Conservation (phyloP, 2,113 vertebrate species). For the Diadophis punctatus region DNA sequence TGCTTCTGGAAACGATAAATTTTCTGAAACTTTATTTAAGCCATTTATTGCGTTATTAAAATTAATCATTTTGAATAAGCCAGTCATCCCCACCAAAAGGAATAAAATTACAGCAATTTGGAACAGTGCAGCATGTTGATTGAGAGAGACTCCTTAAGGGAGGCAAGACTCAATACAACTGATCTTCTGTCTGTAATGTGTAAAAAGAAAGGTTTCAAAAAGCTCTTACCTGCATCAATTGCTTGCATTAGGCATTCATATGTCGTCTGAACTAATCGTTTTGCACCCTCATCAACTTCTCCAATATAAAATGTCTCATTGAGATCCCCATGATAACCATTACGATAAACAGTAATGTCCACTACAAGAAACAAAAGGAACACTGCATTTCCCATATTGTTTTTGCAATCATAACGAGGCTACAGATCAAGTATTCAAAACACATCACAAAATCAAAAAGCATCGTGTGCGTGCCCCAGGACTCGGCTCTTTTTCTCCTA, state of each 20-base stretch:
- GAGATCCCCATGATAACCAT: constrained; percentile 95
- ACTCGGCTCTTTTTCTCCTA: neutral
- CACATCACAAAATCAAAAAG: neutral
- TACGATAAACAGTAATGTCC: constrained; percentile 97
- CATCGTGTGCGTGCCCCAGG: neutral
- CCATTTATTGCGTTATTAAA: neutral
- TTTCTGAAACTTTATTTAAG: constrained; percentile 8
- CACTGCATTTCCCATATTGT: neutral
- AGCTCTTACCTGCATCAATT: constrained; percentile 86
- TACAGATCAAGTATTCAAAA: neutral
- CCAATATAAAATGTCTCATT: constrained; percentile 97
- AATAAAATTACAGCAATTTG: neutral
- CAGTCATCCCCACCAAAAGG: neutral
- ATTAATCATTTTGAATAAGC: neutral
- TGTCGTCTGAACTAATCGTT: constrained; percentile 90
- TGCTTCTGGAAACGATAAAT: neutral
- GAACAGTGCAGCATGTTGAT: neutral
- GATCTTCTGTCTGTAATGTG: neutral
- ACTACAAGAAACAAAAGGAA: constrained; percentile 69
- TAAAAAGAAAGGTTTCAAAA: neutral
- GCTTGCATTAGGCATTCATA: constrained; percentile 99
- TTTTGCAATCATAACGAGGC: neutral
- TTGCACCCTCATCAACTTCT: constrained; percentile 89
- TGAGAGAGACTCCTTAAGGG: neutral
- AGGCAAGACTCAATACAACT: neutral